phyloP scores from a whole-genome alignment of 2,888 invertebrate genomes.

The Notodonta dromedarius region DNA sequence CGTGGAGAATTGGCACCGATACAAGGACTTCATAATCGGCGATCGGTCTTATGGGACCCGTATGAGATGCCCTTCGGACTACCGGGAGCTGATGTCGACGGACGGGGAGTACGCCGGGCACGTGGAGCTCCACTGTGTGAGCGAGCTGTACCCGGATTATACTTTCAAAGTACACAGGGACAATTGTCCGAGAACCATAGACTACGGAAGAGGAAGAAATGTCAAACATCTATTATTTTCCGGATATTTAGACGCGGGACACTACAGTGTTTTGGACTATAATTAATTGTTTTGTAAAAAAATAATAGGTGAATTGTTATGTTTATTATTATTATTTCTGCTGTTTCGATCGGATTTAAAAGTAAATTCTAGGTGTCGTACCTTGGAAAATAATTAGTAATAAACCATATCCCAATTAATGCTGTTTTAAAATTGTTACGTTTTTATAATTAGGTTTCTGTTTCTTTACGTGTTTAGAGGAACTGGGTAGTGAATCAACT shows the following conservation, averaged over 20 bases:
- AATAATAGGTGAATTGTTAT: background rate
- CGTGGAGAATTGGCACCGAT: constrained; percentile 64
- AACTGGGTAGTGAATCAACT: too few species aligned
- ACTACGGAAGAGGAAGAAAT: constrained; percentile 65
- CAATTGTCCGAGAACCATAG: constrained; percentile 58
- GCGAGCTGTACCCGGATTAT: constrained; percentile 64
- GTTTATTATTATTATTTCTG: background rate
- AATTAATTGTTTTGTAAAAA: constrained; percentile 31
- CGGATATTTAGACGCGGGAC: constrained; percentile 71
- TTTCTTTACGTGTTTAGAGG: too few species aligned
- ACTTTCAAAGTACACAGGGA: constrained; percentile 71
- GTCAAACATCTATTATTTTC: constrained; percentile 71
- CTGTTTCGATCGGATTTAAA: background rate
- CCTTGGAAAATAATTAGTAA: too few species aligned
- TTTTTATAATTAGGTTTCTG: too few species aligned
- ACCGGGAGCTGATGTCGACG: constrained; percentile 61
- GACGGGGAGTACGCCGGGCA: constrained; percentile 77
- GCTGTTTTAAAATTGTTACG: too few species aligned
- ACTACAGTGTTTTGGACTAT: constrained; percentile 74
- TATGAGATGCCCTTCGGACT: constrained; percentile 54
- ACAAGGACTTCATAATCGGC: constrained; percentile 74
- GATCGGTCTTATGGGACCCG: constrained; percentile 64
- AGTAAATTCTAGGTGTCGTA: too few species aligned
- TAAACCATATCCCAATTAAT: too few species aligned
- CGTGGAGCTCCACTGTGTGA: constrained; percentile 68